phyloP scores from a whole-genome alignment of 2,888 invertebrate species.

The Cyclophora albipunctata region DNA sequence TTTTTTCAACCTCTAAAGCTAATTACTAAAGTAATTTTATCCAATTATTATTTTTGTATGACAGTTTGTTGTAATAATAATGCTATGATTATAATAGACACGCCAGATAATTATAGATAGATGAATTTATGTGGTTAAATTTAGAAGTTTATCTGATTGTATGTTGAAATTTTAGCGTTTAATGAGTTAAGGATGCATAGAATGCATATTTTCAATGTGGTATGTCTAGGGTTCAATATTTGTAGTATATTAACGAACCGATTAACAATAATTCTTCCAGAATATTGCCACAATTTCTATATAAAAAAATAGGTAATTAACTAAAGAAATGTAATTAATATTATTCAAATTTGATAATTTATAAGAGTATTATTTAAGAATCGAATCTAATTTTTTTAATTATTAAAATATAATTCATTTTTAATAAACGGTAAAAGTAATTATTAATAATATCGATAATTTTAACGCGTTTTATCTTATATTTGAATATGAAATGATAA shows the following conservation, averaged over 20 bases:
- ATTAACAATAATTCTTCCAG: slow-evolving; percentile 62
- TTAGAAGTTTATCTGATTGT: slow-evolving; percentile 52
- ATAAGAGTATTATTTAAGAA: slow-evolving; percentile 9
- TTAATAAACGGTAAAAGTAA: slow-evolving; percentile 3
- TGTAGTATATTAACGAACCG: slow-evolving; percentile 53
- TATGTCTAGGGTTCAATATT: slow-evolving; percentile 22
- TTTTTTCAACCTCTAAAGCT: too few relatives aligned
- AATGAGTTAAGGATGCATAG: slow-evolving; percentile 42
- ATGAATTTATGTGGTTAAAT: slow-evolving; percentile 57
- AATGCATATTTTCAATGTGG: slow-evolving; percentile 45
- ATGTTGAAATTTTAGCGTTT: slow-evolving; percentile 41
- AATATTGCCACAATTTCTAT: slow-evolving; percentile 63
- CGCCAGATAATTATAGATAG: slow-evolving; percentile 35
- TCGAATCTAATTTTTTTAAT: slow-evolving; percentile 17
- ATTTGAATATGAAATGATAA: neutral
- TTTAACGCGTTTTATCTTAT: too few relatives aligned
- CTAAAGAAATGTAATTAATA: slow-evolving; percentile 9
- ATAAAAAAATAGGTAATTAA: slow-evolving; percentile 28
- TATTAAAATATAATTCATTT: slow-evolving; percentile 20
- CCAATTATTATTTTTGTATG: too few relatives aligned
- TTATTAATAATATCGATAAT: slow-evolving; percentile 1
- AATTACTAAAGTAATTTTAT: too few relatives aligned
- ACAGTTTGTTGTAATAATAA: too few relatives aligned
- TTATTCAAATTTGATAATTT: slow-evolving; percentile 37
- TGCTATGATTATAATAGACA: too few relatives aligned